Percentiles rank a stretch among this genome's conserved stretches.
Conservation (phyloP, 2,113 vertebrate species). For the Silurus meridionalis region DNA sequence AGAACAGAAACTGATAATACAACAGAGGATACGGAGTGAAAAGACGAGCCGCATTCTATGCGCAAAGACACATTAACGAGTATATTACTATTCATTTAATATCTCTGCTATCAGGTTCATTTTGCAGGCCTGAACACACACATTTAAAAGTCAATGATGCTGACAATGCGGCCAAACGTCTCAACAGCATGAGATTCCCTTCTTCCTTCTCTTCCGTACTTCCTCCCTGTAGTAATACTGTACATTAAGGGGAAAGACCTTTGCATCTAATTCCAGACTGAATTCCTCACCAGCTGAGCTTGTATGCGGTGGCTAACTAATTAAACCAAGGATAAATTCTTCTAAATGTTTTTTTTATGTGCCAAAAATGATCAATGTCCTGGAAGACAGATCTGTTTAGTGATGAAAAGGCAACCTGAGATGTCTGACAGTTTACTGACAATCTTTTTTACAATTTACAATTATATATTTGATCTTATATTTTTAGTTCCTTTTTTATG, state of each 20-base stretch:
- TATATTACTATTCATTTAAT: not conserved
- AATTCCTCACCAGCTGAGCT: not conserved
- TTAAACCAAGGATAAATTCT: not conserved
- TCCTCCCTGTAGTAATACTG: not conserved
- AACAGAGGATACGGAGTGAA: not conserved
- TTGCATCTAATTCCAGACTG: not conserved
- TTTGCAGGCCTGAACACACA: not conserved
- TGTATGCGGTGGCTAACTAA: not conserved
- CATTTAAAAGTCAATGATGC: not conserved
- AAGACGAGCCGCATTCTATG: not conserved
- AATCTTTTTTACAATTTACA: not conserved
- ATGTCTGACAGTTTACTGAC: not conserved
- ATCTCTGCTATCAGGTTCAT: not conserved
- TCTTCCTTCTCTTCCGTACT: not conserved
- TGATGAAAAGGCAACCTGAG: not conserved
- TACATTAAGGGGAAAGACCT: not conserved
- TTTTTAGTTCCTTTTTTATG: no score
- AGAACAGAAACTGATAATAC: not conserved
- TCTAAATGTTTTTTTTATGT: not conserved
- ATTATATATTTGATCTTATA: no score
- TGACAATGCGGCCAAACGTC: not conserved
- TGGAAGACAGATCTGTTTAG: not conserved
- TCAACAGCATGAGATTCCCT: conserved; percentile 1
- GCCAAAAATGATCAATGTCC: not conserved
- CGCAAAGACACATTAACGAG: not conserved